Percentiles rank a stretch among this genome's conserved stretches.
phyloP scores from a whole-genome alignment of 2,113 vertebrate genomes.

The Electrona antarctica region DNA sequence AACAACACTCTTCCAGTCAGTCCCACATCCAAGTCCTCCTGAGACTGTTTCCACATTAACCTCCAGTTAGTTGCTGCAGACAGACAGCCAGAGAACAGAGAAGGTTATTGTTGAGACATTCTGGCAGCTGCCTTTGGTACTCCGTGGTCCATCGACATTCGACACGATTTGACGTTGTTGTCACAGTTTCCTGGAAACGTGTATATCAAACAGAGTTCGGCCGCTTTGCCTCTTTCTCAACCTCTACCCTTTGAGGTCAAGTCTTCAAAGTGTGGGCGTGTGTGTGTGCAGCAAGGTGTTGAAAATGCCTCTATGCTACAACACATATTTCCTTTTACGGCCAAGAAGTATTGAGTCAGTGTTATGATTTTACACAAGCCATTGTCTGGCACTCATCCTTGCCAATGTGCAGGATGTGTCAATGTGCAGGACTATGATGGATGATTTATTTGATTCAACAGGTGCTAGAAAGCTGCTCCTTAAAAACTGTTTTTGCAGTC shows the following conservation, averaged over 20 bases:
- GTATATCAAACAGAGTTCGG: not conserved
- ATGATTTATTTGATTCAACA: too few relatives aligned
- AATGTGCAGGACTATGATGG: too few relatives aligned
- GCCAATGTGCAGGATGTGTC: too few relatives aligned
- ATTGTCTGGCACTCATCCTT: too few relatives aligned
- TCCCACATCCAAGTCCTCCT: conserved; percentile 16
- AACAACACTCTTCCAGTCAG: conserved; percentile 31
- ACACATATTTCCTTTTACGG: too few relatives aligned
- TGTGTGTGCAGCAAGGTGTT: not conserved
- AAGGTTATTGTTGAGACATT: conserved; percentile 48
- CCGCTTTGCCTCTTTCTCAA: conserved; percentile 6
- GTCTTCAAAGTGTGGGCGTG: not conserved
- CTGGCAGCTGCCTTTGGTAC: conserved; percentile 23
- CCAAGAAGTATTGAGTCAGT: too few relatives aligned
- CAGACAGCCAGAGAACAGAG: conserved; percentile 43
- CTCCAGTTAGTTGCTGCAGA: not conserved
- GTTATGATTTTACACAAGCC: too few relatives aligned
- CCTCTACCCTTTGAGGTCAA: conserved; percentile 17
- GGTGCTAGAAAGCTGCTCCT: not conserved
- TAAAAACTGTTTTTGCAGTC: not conserved
- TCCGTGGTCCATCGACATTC: conserved; percentile 1
- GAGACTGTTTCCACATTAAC: conserved; percentile 43
- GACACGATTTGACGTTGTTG: conserved; percentile 31
- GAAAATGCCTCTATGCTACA: too few relatives aligned
- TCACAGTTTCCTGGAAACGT: conserved; percentile 24